Percentiles rank a stretch among this genome's conserved stretches.
phyloP scores from a whole-genome alignment of 2,797 vertebrate species.

The Lepilemur ruficaudatus region DNA sequence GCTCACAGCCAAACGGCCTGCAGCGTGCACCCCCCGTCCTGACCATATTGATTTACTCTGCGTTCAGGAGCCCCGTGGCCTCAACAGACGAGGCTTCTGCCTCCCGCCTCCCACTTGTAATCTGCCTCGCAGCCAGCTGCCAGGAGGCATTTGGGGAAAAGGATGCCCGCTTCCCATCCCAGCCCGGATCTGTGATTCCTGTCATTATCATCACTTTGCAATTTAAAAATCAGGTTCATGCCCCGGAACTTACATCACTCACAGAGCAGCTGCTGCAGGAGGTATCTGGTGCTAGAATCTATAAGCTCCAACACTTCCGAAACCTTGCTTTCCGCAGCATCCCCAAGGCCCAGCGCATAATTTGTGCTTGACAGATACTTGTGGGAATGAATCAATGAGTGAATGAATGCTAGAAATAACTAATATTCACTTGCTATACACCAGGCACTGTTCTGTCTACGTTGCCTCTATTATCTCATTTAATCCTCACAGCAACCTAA shows the following conservation, averaged over 20 bases:
- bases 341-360: not conserved
- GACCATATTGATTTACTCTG: not conserved
- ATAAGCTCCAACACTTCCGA: accelerated
- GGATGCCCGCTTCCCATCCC: not conserved
- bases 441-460: not conserved
- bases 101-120: not conserved
- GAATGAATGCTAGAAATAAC: not conserved
- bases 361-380: not conserved
- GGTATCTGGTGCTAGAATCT: not conserved
- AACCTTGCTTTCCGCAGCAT: not conserved
- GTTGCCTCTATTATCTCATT: not conserved
- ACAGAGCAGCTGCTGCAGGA: not conserved
- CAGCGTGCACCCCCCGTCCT: not conserved
- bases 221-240: not conserved
- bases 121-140: not conserved
- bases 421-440: accelerated
- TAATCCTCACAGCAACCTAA: not conserved
- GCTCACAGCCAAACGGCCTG: not conserved
- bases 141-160: not conserved
- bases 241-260: not conserved
- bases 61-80: not conserved
- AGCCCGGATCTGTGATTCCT: not conserved
- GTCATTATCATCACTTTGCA: not conserved
- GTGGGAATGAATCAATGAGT: not conserved
- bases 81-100: not conserved